These are phyloP conservation scores for Cosmia pyralina DNA, from an alignment of 2,888 invertebrate genomes.

Conservation along the genomic window DNA sequence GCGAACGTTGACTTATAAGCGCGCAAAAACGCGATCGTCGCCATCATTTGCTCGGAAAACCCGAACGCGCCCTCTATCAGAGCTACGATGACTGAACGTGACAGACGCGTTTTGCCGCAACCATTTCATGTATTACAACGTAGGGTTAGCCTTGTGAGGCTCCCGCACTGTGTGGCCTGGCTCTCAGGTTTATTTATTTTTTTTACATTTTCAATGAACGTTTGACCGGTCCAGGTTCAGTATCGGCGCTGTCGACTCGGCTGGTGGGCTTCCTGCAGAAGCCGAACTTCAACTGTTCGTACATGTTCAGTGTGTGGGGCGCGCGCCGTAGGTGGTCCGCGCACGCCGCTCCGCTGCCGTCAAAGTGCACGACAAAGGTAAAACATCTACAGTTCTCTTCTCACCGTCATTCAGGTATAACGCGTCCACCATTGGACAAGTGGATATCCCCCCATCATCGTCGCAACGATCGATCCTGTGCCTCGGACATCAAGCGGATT, in stretches of 20 bases:
- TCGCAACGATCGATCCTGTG: background rate
- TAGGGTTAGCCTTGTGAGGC: background rate
- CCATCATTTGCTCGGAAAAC: too few species aligned
- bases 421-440: background rate
- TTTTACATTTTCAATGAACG: background rate
- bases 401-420: background rate
- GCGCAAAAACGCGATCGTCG: too few species aligned
- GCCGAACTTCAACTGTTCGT: constrained; percentile 85
- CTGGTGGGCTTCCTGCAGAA: constrained; percentile 88
- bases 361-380: constrained; percentile 89
- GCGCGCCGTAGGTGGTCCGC: constrained; percentile 90
- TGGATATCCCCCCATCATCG: background rate
- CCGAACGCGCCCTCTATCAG: background rate
- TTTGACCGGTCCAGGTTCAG: constrained; percentile 72
- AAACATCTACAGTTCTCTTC: background rate
- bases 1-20: too few species aligned
- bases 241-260: constrained; percentile 81
- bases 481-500: background rate
- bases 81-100: background rate
- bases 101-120: background rate
- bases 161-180: background rate
- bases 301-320: constrained; percentile 85
- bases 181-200: background rate
- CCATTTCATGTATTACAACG: background rate
- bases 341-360: constrained; percentile 91